Percentiles rank a stretch among this genome's conserved stretches.
Evolutionary conservation across 2,888 invertebrate genomes (phyloP).

Genomic region (Caenorhabditis drosophilae): DNA sequence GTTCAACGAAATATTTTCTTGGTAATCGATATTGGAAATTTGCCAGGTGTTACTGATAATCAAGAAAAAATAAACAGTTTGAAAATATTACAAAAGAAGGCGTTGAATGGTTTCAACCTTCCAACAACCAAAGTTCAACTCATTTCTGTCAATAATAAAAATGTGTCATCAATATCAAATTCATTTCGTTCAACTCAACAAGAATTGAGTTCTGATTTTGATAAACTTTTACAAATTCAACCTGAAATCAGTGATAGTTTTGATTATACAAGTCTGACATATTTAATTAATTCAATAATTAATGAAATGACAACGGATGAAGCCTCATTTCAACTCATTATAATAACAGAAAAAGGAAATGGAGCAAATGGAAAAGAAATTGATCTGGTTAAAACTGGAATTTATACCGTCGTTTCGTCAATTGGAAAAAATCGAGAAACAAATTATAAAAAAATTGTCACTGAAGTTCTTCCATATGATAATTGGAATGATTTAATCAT

Average conservation of each 20-base stretch:
- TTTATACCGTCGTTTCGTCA: too few relatives aligned
- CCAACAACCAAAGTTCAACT: slow-evolving; percentile 20
- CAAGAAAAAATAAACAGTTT: slow-evolving; percentile 18
- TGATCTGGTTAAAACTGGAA: too few relatives aligned
- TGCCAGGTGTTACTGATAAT: slow-evolving; percentile 12
- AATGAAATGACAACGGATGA: too few relatives aligned
- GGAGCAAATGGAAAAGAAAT: too few relatives aligned
- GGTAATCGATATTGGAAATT: slow-evolving; percentile 28
- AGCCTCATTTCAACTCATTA: too few relatives aligned
- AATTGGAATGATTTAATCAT: slow-evolving; percentile 19
- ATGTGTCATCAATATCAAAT: slow-evolving; percentile 11
- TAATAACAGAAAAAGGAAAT: too few relatives aligned
- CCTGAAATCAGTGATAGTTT: too few relatives aligned
- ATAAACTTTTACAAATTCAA: slow-evolving; percentile 17
- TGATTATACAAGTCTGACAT: too few relatives aligned
- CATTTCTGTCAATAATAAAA: slow-evolving; percentile 9
- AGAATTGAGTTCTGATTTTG: slow-evolving; percentile 18
- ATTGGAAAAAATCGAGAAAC: too few relatives aligned
- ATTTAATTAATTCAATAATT: too few relatives aligned
- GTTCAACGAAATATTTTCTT: slow-evolving; percentile 23
- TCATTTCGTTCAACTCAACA: neutral
- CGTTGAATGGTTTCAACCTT: slow-evolving; percentile 16
- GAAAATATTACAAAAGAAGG: neutral
- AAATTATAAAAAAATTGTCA: too few relatives aligned
- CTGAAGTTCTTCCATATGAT: too few relatives aligned